Evolutionary conservation across 2,113 vertebrate species (phyloP), one percentile per base, ranked within the genome.

Genomic region (Anarhynchus alexandrinus): DNA sequence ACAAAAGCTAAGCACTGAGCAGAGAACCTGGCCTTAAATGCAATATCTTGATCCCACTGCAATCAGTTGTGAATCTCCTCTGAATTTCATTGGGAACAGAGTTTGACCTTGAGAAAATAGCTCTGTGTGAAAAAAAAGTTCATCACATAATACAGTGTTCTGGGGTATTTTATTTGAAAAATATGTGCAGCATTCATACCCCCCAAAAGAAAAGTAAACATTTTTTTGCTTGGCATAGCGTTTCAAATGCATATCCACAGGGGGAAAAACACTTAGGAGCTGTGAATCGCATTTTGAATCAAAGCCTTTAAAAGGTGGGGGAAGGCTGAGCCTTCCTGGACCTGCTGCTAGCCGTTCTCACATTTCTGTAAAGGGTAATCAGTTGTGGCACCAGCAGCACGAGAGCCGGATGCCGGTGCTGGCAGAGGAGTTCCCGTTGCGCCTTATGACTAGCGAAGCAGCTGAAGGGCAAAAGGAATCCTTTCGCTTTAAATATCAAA

Each of bases 71-170:
- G 58, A 83, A 74, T 27, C 34, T 93, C 42, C 66, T 42, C 61
- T 65, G 51, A 12, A 82, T 72, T 92, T 93, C 51, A 88, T 4
- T 71, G 15, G 30, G 22, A 93, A 57, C 25, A 62, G 34, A 29
- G 80, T 83, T 80, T 92, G 71, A 83, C 82, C 90, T 94, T 94
- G 58, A 92, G 27, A 88, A 93, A 85, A 67, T 25, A 61, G 10
- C 43, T 71, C 11, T 36, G 21, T 69, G 16, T 76, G 45, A 67
- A 82, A 77, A 88, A 88, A n/a, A 58, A 20, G 5, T 34, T 47
- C 10, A 40, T 84, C 23, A 25, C 27, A 82, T 74, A 66, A 58
- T 52, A 25, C 9, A 58, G 10, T 47, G 38, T 67, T 88, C 40
- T 62, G 32, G 64, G 10, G 40, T 34, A 54, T 58, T 91, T 76